A percentile compares a stretch with the other conserved stretches of the same genome.
Evolutionary conservation across 2,888 invertebrate species (phyloP).

Genomic region (Volucella inanis): DNA sequence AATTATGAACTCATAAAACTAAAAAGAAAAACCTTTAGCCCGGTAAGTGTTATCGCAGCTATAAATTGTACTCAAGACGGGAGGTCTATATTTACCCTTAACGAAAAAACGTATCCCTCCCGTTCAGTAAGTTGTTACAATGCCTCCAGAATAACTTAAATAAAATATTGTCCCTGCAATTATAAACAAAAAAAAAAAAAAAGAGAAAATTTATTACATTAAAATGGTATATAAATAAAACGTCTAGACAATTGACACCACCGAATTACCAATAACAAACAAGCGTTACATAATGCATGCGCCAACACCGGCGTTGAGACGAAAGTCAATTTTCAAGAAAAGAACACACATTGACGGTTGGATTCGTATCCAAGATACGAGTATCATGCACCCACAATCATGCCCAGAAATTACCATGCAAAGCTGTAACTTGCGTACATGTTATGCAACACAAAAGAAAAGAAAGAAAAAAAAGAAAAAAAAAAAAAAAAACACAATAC

Average conservation of each 20-base stretch:
- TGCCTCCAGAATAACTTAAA: too few relatives aligned
- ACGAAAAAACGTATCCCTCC: too few relatives aligned
- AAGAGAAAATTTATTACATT: too few relatives aligned
- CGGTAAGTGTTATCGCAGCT: too few relatives aligned
- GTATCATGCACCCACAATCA: conserved; percentile 56
- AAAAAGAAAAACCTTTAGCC: too few relatives aligned
- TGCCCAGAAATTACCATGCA: conserved; percentile 58
- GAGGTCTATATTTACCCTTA: too few relatives aligned
- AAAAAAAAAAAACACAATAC: background rate
- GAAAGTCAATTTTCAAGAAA: conserved; percentile 36
- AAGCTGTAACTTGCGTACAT: conserved; percentile 43
- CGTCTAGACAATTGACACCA: conserved; percentile 67
- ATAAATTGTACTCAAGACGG: too few relatives aligned
- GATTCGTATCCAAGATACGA: background rate
- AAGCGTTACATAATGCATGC: conserved; percentile 62
- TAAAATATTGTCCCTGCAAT: too few relatives aligned
- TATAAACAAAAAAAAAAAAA: too few relatives aligned
- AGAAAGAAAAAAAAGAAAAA: background rate
- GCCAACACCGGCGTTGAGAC: conserved; percentile 19
- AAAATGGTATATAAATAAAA: background rate
- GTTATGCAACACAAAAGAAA: conserved; percentile 53
- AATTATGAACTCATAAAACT: too few relatives aligned
- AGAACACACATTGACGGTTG: conserved; percentile 33
- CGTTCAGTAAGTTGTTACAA: conserved; percentile 10
- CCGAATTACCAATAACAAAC: conserved; percentile 47